A percentile compares a stretch with the other conserved stretches of the same genome.
Evolutionary conservation across 2,113 vertebrate species (phyloP).

Genomic region (Steatornis caripensis): DNA sequence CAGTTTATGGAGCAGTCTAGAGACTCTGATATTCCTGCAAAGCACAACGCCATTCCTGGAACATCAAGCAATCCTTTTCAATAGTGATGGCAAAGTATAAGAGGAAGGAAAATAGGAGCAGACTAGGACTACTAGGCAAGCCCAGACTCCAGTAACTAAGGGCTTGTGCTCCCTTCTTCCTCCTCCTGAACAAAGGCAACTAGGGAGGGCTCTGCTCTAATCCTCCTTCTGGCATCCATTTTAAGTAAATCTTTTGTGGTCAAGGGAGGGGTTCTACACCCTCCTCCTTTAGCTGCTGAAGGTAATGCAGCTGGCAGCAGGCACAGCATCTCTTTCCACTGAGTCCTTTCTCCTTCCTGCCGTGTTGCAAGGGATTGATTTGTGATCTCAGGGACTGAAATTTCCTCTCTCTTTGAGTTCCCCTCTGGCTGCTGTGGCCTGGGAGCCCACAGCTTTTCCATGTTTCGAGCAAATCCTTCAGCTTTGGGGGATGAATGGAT

Average conservation of each 20-base stretch:
- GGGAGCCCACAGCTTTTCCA: neutral
- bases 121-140: neutral
- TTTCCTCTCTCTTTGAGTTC: neutral
- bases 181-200: slow-evolving; percentile 1
- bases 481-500: neutral
- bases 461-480: neutral
- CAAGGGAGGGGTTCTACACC: neutral
- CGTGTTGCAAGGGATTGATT: neutral
- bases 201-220: neutral
- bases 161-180: neutral
- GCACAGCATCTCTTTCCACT: neutral
- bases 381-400: neutral
- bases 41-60: neutral
- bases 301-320: slow-evolving; percentile 8
- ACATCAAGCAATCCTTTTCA: neutral
- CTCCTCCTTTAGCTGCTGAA: neutral
- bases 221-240: slow-evolving; percentile 20
- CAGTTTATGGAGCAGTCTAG: neutral
- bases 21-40: neutral
- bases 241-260: slow-evolving; percentile 11
- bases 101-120: neutral
- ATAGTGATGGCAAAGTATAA: neutral
- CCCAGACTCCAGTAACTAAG: neutral
- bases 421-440: neutral
- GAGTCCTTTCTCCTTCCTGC: neutral